These are phyloP conservation scores for Oncorhynchus clarkii DNA, from an alignment of 2,113 vertebrate genomes.

Conservation along the genomic window DNA sequence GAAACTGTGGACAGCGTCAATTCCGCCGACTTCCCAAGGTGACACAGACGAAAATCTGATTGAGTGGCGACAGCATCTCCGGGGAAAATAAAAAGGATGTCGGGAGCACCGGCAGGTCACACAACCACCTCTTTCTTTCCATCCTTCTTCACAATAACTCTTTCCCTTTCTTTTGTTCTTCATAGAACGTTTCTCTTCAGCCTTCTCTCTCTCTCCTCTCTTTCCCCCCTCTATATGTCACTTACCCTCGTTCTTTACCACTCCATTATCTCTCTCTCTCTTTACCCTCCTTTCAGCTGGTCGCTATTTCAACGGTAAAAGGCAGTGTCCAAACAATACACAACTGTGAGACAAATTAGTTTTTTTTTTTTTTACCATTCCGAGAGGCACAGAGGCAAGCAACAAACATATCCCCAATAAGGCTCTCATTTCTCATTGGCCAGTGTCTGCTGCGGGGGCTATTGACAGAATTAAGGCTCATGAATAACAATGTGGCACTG, in stretches of 20 bases:
- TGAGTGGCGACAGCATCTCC: constrained; percentile 19
- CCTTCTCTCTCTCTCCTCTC: not conserved
- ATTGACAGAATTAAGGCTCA: constrained; percentile 66
- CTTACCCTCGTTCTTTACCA: not conserved
- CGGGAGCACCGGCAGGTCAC: not conserved
- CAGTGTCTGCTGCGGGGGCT: constrained; percentile 46
- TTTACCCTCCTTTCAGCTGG: not conserved
- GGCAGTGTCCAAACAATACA: constrained; percentile 1
- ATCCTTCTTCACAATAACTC: not conserved
- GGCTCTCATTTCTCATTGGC: constrained; percentile 20
- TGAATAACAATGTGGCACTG: constrained; percentile 59
- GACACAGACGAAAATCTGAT: constrained; percentile 35
- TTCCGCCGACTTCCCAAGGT: constrained; percentile 54
- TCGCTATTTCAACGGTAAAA: constrained; percentile 22
- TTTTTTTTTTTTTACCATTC: not conserved
- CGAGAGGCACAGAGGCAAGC: constrained; percentile 17
- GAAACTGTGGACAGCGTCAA: constrained; percentile 27
- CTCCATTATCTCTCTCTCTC: too few relatives aligned
- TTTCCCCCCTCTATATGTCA: not conserved
- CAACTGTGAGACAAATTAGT: not conserved
- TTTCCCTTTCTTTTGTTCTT: not conserved
- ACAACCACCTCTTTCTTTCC: not conserved
- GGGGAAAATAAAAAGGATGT: not conserved
- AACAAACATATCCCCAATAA: constrained; percentile 27
- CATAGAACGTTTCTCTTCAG: not conserved